Evolutionary conservation across 2,113 vertebrate species (phyloP), one percentile per base, ranked within the genome.

Genomic region (Lota lota): DNA sequence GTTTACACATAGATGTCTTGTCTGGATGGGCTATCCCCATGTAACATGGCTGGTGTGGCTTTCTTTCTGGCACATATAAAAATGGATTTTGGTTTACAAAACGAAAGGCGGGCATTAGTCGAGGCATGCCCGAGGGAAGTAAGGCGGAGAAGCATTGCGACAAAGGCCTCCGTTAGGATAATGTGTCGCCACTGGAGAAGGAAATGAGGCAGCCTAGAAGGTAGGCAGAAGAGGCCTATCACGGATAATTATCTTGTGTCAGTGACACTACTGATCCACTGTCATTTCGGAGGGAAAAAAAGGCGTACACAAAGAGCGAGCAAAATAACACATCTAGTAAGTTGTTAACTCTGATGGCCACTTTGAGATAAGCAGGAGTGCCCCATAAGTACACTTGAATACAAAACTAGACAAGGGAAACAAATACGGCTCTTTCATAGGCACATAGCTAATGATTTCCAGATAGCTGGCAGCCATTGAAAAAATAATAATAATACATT

Each of bases 381-480:
- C 57, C 72, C 28, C 59, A 2, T 40, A 16, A 17, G 5, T 53
- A 70, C 12, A 50, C 51, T 69, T 67, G n/a, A 73, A 72, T 60
- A 22, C 62, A 65, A 54, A 68, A 71, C 14, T n/a, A 70, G 56
- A 73, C 63, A 58, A 51, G 72, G 60, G 61, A 22, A 68, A 70
- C 71, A 79, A 78, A 79, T 79, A 59, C 61, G 24, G 67, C 63
- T 64, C 16, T 80, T 74, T 68, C 47, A 61, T 61, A 16, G 51
- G 47, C 67, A 66, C 67, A 64, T 47, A 33, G 59, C 17, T 68
- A 72, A 73, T 77, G 79, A 71, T 76, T 86, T 86, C 63, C 58
- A 77, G 83, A 80, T 69, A 78, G 82, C 79, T 80, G 75, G 79
- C 73, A 80, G 73, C 78, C 78, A 82, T 78, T 80, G 70, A 62